Conservation (phyloP, 2,113 vertebrate genomes). For the Desmodus rotundus region DNA sequence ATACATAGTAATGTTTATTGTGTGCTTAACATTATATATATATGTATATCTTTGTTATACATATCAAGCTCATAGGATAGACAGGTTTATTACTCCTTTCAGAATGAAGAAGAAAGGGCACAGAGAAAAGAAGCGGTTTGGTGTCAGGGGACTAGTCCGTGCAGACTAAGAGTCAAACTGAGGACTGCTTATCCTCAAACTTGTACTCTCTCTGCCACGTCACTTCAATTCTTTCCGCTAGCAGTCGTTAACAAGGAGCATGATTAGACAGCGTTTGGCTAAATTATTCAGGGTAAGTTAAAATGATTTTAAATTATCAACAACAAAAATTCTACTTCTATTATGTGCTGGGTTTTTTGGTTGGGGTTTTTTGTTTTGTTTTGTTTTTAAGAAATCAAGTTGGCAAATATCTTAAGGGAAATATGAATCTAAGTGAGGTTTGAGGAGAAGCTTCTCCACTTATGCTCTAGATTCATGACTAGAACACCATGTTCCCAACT, state of each 20-base stretch:
- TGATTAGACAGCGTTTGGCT: background rate
- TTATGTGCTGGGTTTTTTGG: background rate
- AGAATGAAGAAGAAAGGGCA: background rate
- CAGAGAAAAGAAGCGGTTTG: background rate
- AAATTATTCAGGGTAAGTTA: background rate
- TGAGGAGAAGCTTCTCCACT: slow-evolving; percentile 13
- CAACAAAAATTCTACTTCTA: background rate
- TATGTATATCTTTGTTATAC: background rate
- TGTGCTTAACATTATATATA: background rate
- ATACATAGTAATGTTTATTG: background rate
- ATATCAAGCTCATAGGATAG: background rate
- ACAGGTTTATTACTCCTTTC: background rate
- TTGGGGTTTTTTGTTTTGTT: too few species aligned
- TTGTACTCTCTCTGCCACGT: background rate
- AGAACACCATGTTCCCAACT: slow-evolving; percentile 34
- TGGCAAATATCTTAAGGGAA: background rate
- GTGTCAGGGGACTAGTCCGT: background rate
- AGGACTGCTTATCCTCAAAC: background rate
- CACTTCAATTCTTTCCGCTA: background rate
- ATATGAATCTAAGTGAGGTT: background rate
- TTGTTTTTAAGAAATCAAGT: too few species aligned
- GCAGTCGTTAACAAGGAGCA: background rate
- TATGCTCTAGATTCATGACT: slow-evolving; percentile 1
- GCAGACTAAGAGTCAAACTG: background rate
- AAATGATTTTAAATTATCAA: background rate